phyloP scores from a whole-genome alignment of 2,113 vertebrate species.

The Dunckerocampus dactyliophorus region DNA sequence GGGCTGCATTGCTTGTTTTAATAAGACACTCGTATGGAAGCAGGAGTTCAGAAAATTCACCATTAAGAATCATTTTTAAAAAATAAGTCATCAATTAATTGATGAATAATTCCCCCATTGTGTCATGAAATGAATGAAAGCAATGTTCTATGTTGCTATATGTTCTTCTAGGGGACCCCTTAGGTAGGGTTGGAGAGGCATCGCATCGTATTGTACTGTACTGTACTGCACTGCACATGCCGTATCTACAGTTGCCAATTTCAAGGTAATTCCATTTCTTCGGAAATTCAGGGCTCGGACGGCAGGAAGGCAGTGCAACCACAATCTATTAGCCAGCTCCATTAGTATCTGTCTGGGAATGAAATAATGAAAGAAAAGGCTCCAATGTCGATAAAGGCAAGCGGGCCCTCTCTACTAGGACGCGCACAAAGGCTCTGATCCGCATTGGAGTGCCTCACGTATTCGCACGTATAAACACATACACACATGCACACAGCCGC shows the following conservation, averaged over 20 bases:
- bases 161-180: too few species aligned
- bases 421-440: constrained; percentile 23
- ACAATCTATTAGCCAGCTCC: constrained; percentile 75
- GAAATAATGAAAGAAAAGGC: constrained; percentile 78
- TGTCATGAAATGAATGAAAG: too few species aligned
- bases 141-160: too few species aligned
- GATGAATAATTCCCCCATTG: too few species aligned
- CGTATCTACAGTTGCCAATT: constrained; percentile 43
- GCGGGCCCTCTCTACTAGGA: constrained; percentile 45
- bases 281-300: constrained; percentile 55
- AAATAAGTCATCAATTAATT: too few species aligned
- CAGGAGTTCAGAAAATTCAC: too few species aligned
- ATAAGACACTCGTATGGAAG: too few species aligned
- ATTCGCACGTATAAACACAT: constrained; percentile 27
- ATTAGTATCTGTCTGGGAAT: constrained; percentile 78
- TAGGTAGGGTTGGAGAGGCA: too few species aligned
- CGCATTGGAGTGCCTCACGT: constrained; percentile 27
- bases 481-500: constrained; percentile 42
- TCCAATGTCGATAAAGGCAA: constrained; percentile 74
- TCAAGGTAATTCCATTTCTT: constrained; percentile 67
- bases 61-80: too few species aligned
- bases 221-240: constrained; percentile 29
- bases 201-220: not conserved
- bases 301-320: constrained; percentile 60
- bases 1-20: too few species aligned